These are phyloP conservation scores for Sebastiscus tertius DNA, from an alignment of 2,797 vertebrate genomes.

Conservation along the genomic window DNA sequence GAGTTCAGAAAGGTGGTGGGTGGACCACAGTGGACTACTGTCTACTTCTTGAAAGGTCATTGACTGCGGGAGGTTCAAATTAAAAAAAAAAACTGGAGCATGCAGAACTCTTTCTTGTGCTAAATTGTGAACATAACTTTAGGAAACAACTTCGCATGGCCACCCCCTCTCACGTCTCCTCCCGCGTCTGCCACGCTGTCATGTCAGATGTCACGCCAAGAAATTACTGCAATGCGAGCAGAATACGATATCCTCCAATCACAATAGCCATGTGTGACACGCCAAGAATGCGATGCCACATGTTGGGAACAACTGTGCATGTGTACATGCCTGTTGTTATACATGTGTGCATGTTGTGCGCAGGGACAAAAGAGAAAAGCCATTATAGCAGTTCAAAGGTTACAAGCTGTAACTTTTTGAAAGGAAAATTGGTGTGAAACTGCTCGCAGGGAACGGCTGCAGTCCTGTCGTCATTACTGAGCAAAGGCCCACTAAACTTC, in stretches of 20 bases:
- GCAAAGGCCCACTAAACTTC: conserved; percentile 36
- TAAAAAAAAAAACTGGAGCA: not conserved
- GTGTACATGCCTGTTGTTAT: not conserved
- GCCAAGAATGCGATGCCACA: conserved; percentile 56
- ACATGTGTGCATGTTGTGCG: not conserved
- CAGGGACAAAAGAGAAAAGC: not conserved
- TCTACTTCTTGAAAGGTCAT: conserved; percentile 10
- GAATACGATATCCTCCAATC: conserved; percentile 50
- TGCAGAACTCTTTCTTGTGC: not conserved
- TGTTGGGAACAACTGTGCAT: conserved; percentile 50
- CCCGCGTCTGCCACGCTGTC: conserved; percentile 19
- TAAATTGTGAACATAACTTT: conserved; percentile 26
- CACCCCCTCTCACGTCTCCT: not conserved
- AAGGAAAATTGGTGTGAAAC: conserved; percentile 18
- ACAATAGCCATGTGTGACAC: conserved; percentile 31
- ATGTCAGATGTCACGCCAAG: conserved; percentile 52
- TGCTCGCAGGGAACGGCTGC: not conserved
- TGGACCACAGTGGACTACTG: not conserved
- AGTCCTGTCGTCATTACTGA: not conserved
- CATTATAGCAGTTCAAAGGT: not conserved
- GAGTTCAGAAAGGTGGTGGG: not conserved
- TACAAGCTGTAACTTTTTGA: not conserved
- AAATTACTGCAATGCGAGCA: conserved; percentile 35
- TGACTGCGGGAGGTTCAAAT: not conserved
- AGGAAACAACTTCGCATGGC: not conserved